phyloP scores from a whole-genome alignment of 2,113 vertebrate species.

The Peromyscus californicus region DNA sequence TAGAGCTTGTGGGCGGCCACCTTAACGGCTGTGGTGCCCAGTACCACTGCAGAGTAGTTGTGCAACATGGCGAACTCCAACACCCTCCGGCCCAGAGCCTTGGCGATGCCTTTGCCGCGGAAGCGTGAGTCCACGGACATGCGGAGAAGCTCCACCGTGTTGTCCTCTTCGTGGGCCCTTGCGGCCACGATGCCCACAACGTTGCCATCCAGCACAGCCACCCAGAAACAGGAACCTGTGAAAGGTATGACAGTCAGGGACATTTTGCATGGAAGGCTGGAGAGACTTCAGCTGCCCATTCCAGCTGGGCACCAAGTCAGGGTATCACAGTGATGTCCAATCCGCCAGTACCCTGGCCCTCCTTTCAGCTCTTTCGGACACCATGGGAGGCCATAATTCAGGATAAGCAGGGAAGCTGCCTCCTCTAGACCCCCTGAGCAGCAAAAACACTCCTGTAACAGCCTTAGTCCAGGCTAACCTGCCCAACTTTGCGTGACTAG shows the following conservation, averaged over 20 bases:
- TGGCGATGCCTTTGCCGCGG: slow-evolving; percentile 98
- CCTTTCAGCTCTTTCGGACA: neutral
- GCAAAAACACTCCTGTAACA: neutral
- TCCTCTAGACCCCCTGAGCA: neutral
- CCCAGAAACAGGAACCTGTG: slow-evolving; percentile 98
- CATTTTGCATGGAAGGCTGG: neutral
- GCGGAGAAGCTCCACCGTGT: slow-evolving; percentile 96
- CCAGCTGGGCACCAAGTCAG: neutral
- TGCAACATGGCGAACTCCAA: slow-evolving; percentile 97
- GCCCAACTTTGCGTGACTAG: neutral
- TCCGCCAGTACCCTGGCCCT: neutral
- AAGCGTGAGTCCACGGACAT: slow-evolving; percentile 99
- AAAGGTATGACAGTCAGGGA: slow-evolving; percentile 65
- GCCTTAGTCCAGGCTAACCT: neutral
- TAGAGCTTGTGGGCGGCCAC: slow-evolving; percentile 99
- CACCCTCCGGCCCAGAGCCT: slow-evolving; percentile 96
- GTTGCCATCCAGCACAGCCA: slow-evolving; percentile 95
- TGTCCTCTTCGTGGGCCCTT: slow-evolving; percentile 95
- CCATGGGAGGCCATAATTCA: no score
- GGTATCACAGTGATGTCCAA: neutral
- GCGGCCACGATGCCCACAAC: slow-evolving; percentile 98
- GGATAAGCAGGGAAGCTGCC: neutral
- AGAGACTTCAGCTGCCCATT: neutral
- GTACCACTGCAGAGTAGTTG: slow-evolving; percentile 96
- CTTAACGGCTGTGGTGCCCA: slow-evolving; percentile 98